These are phyloP conservation scores for Cirrhinus molitorella DNA, from an alignment of 2,797 vertebrate genomes.

Conservation along the genomic window DNA sequence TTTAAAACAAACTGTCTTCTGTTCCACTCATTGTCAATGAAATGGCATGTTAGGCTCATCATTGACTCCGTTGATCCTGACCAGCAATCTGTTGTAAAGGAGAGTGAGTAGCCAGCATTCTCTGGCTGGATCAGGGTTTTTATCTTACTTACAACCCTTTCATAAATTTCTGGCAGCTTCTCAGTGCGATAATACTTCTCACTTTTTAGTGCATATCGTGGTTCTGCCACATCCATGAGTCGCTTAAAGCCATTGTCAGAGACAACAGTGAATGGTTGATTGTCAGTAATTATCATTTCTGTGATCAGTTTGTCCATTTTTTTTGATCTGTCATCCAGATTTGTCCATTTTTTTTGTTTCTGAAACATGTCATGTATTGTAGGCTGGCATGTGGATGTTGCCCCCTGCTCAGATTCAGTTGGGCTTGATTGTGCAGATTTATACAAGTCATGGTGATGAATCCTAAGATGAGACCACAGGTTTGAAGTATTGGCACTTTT, in stretches of 20 bases:
- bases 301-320: conserved; percentile 16
- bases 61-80: too few species aligned
- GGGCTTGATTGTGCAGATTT: too few species aligned
- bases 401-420: too few species aligned
- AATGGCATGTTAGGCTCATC: too few species aligned
- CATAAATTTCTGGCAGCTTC: conserved; percentile 7
- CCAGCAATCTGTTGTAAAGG: too few species aligned
- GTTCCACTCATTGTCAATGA: too few species aligned
- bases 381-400: background rate
- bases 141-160: conserved; percentile 36
- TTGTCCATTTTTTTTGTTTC: background rate
- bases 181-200: conserved; percentile 37
- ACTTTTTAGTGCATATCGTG: conserved; percentile 20
- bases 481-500: conserved; percentile 12
- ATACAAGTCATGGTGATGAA: conserved; percentile 5
- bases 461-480: conserved; percentile 22
- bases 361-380: conserved; percentile 23
- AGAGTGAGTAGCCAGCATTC: too few species aligned
- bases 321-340: conserved; percentile 15
- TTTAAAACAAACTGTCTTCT: too few species aligned
- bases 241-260: conserved; percentile 4
- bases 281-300: conserved; percentile 31
- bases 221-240: background rate
- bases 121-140: conserved; percentile 20
- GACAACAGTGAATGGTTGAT: conserved; percentile 1